phyloP scores from a whole-genome alignment of 1,140 invertebrate genomes.

The Protaetia brevitarsis region DNA sequence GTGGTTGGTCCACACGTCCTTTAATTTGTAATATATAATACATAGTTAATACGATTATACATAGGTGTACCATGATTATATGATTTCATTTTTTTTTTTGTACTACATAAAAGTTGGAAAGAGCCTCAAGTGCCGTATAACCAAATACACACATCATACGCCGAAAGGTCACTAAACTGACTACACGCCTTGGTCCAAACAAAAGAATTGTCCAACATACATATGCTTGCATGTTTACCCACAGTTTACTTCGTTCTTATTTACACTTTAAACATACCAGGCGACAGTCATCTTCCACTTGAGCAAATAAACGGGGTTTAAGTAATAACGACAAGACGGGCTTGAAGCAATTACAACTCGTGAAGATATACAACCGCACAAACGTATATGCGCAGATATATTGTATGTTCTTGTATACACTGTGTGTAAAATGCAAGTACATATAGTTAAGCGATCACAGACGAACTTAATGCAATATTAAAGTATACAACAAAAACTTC shows the following conservation, averaged over 20 bases:
- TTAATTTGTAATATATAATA: background rate
- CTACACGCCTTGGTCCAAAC: background rate
- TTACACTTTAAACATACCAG: conserved; percentile 11
- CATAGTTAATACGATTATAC: background rate
- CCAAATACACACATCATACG: too few species aligned
- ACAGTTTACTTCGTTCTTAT: conserved; percentile 13
- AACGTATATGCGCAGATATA: too few species aligned
- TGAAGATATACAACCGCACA: too few species aligned
- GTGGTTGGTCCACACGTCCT: background rate
- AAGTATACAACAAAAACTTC: too few species aligned
- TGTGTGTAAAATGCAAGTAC: too few species aligned
- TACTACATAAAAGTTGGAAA: too few species aligned
- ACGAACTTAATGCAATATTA: too few species aligned
- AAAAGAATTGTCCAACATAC: background rate
- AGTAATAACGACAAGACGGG: background rate
- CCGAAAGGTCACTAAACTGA: conserved; percentile 1
- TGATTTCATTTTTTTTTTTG: background rate
- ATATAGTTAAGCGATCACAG: too few species aligned
- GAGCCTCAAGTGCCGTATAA: too few species aligned
- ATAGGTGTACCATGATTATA: background rate
- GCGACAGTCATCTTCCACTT: conserved; percentile 15
- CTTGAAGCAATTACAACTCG: background rate
- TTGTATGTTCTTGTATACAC: too few species aligned
- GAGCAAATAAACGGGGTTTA: conserved; percentile 10
- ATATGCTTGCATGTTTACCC: conserved; percentile 10